Base-by-base conservation (phyloP, 2,797 vertebrate genomes). In the Rhinoraja longicauda region DNA sequence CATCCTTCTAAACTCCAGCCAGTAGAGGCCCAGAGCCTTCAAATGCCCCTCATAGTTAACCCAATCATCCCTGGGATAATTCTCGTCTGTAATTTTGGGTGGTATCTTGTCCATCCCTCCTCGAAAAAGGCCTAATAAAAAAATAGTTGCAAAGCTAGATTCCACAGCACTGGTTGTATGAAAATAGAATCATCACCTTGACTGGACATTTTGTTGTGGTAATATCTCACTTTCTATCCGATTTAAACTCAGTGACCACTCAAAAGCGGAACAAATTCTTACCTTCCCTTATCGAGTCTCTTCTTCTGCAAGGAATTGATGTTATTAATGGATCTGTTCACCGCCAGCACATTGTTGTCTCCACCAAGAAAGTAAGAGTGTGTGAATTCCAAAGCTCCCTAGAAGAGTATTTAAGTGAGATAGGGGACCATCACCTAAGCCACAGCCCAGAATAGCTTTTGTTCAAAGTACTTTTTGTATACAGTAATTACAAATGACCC, bases 311-410 rank as follows among this genome's bases (percentile, higher is more conserved):
- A 95, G 95, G 98, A 98, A 90, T 94, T 95, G 93, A 99, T 95
- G 93, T 99, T 99, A 94, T 98, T 99, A 94, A 97, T 96, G 13
- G 98, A 97, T 95, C 98, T 98, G 93, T 97, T 99, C 84, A 99
- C 97, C 64, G 99, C 98, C 96, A 98, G 97, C 90, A 97, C 96
- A 93, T 96, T 98, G 96, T 99, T 99, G 95, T 99, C 99, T 70
- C 99, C 99, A 93, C 98, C 98, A 73, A 99, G 93, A 94, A 98
- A 98, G 93, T 97, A 99, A 93, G 98, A 98, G 91, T 94, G 93
- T 45, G 95, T 95, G 96, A 98, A 99, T 93, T 99, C 98, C 21
- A 97, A 96, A 93, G 97, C 98, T 73, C 98, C 98, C 99, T 99
- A 53, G 90, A 45, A 39, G 70, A 39, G 29, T 67, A 32, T 64